Conservation (phyloP, 1,140 invertebrate genomes). For the Neodiprion pinetum region DNA sequence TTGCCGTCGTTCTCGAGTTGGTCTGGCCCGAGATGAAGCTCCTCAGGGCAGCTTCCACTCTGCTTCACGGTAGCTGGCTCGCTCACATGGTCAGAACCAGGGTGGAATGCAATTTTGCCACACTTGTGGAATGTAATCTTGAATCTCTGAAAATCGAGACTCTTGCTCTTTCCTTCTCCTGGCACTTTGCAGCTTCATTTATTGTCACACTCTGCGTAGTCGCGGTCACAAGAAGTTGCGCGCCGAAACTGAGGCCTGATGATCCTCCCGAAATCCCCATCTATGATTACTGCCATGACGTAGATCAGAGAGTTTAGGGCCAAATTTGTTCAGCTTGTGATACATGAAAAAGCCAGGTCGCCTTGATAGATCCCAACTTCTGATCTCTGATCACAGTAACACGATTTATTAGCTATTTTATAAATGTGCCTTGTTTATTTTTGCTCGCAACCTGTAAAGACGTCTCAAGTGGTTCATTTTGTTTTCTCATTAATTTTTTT, state of each 20-base stretch:
- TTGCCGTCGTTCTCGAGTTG: slow-evolving; percentile 48
- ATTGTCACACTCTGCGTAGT: slow-evolving; percentile 47
- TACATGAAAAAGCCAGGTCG: no score
- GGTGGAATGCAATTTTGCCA: background rate
- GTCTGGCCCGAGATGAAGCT: slow-evolving; percentile 53
- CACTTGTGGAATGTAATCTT: background rate
- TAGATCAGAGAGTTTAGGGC: slow-evolving; percentile 27
- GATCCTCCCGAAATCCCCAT: slow-evolving; percentile 48
- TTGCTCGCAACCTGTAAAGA: no score
- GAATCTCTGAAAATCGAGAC: slow-evolving; percentile 36
- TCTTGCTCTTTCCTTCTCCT: slow-evolving; percentile 48
- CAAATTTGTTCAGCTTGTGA: no score
- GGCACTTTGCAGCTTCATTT: slow-evolving; percentile 53
- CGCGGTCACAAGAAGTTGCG: slow-evolving; percentile 43
- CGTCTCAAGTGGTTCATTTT: no score
- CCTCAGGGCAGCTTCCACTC: slow-evolving; percentile 44
- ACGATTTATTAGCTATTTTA: no score
- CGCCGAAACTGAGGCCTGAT: slow-evolving; percentile 31
- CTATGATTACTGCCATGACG: slow-evolving; percentile 51
- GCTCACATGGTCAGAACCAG: slow-evolving; percentile 49
- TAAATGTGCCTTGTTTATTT: no score
- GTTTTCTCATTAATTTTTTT: no score
- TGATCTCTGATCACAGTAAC: no score
- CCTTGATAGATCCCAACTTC: no score
- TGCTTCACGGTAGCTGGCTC: slow-evolving; percentile 57